Base-by-base conservation (phyloP, 2,113 vertebrate species). In the Callaeas wilsoni region DNA sequence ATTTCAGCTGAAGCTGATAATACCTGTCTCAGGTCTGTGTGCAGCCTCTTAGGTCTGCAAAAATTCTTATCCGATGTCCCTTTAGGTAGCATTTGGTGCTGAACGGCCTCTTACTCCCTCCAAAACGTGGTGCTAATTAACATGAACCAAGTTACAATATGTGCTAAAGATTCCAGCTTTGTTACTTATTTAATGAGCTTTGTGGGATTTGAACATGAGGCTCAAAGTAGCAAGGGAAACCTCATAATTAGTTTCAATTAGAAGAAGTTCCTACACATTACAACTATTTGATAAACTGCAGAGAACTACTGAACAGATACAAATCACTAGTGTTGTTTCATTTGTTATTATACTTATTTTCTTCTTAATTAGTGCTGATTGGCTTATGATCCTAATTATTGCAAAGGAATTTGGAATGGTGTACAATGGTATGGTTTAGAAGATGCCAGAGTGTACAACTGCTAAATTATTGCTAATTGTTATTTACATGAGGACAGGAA, bases 161-260 rank as follows among this genome's bases (percentile, higher is more conserved):
- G 97, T 97, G 95, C 94, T 97, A 97, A 98, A 97, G 96, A 98
- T 98, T 98, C 96, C 94, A 97, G 97, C 97, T 97, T 98, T 98
- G 95, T 97, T 97, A 97, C 97, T 98, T 98, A 95, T 97, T 98
- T 98, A 98, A 98, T 97, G 98, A 98, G 98, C 96, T 98, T 98
- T 42, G 16, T 98, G 98, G 98, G 98, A 98, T 98, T 98, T 98
- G 96, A 98, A 96, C 97, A 98, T 89, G 96, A 98, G 93, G 94
- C 97, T 97, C 96, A 94, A 98, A 98, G 97, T 97, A 98, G 94
- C 97, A 97, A 88, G 97, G 98, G 97, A 98, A 98, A 97, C 97
- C 98, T 98, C 97, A 96, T 98, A 98, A 98, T 98, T 98, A 98
- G 96, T 96, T 98, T 97, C 98, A 98, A 98, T 98, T 98, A 98